Base-by-base conservation (phyloP, 2,113 vertebrate genomes). In the Bagarius yarrelli region DNA sequence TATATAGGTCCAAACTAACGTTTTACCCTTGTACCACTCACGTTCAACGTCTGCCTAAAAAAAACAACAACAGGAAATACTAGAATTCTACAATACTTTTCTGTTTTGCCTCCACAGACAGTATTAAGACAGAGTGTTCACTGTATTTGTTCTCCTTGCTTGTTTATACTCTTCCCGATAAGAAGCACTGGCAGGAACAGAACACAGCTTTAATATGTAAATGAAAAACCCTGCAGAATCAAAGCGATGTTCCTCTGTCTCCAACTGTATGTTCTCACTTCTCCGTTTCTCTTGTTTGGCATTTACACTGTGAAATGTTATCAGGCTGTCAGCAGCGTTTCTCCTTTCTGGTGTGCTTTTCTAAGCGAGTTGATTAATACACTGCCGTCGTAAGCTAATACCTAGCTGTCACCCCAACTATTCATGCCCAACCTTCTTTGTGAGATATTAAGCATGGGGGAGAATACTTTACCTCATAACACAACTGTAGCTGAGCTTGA, bases 221-320 rank as follows among this genome's bases (percentile, higher is more conserved):
- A 27, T 27, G 27, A 61, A 40, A 57, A 47, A 57, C 18, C 27
- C 36, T 36, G 69, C 30, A 27, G 76, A 55, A 34, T 40, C 40
- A 66, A 23, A 25, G 23, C 64, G 4, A 50, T 75, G 4, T 19
- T 32, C 44, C 40, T 81, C 57, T 74, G 25, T 18, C 57, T 78
- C 52, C 32, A 21, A 13, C 32, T 66, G 25, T 55, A 55, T 34
- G 55, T 52, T 66, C 61, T 47, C 34, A 66, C 64, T 44, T 34
- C 75, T 59, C 53, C 34, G 32, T 60, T 40, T 79, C 79, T 80
- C 76, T 83, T 52, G 32, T 34, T 74, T 84, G 57, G 82, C 81
- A 85, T 86, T 85, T 85, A 69, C 74, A 40, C 78, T 63, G 78
- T 64, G 77, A 59, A 57, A 50, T 80, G 72, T 83, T 86, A 83